Percentiles rank a stretch among this genome's conserved stretches.
Conservation (phyloP, 2,797 vertebrate genomes). For the Vultur gryphus region DNA sequence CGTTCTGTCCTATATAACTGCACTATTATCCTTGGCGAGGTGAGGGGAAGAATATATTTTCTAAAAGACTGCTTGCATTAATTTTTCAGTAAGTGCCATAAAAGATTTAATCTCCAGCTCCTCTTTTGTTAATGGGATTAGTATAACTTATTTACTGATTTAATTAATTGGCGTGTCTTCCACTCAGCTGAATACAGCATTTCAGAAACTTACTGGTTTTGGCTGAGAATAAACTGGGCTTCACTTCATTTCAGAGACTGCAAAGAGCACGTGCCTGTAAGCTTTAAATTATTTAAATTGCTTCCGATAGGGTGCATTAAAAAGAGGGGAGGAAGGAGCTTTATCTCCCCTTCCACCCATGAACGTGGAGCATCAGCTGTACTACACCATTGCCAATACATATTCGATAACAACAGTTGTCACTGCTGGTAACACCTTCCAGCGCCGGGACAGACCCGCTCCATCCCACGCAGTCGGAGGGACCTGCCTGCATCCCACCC, state of each 20-base stretch:
- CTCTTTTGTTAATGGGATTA: slow-evolving; percentile 57
- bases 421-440: neutral
- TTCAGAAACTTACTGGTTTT: neutral
- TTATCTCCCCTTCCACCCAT: neutral
- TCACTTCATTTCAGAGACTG: neutral
- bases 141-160: slow-evolving; percentile 51
- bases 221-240: neutral
- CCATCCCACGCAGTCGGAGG: fast-evolving
- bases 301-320: fast-evolving
- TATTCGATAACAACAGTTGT: neutral
- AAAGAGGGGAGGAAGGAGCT: neutral
- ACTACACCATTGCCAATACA: fast-evolving
- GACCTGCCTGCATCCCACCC: neutral
- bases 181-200: neutral
- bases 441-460: fast-evolving
- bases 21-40: neutral
- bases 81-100: slow-evolving; percentile 36
- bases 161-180: slow-evolving; percentile 44
- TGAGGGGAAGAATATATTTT: slow-evolving; percentile 32
- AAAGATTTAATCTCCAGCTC: slow-evolving; percentile 56
- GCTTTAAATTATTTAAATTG: neutral
- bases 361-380: fast-evolving
- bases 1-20: neutral
- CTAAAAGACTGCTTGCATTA: slow-evolving; percentile 29
- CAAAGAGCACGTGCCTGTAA: neutral